Evolutionary conservation across 1,140 invertebrate species (phyloP).

Genomic region (Homarus americanus): DNA sequence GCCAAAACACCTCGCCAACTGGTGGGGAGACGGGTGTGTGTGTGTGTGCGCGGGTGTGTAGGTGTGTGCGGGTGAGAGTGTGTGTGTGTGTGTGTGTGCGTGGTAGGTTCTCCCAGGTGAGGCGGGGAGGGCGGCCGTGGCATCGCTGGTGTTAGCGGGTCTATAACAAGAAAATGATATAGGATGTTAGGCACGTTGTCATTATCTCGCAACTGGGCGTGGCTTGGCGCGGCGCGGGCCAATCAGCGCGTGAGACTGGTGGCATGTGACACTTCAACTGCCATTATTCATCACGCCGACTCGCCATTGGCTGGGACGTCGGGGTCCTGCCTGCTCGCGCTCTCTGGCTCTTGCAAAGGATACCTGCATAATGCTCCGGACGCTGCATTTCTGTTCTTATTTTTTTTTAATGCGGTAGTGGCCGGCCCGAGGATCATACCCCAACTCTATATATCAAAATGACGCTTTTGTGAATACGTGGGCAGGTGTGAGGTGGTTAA

Average conservation of each 20-base stretch:
- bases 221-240: slow-evolving; percentile 42
- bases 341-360: slow-evolving; percentile 25
- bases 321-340: slow-evolving; percentile 16
- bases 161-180: slow-evolving; percentile 62
- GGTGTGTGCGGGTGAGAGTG: background rate
- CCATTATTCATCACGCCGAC: slow-evolving; percentile 54
- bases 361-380: slow-evolving; percentile 33
- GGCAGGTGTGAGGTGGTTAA: too few relatives aligned
- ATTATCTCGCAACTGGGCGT: slow-evolving; percentile 43
- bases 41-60: too few relatives aligned
- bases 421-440: too few relatives aligned
- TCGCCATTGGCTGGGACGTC: slow-evolving; percentile 38
- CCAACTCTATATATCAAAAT: too few relatives aligned
- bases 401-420: too few relatives aligned
- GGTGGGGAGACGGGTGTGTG: too few relatives aligned
- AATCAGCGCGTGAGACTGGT: slow-evolving; percentile 38
- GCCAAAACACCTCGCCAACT: too few relatives aligned
- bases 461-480: too few relatives aligned
- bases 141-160: background rate
- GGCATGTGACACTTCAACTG: slow-evolving; percentile 60
- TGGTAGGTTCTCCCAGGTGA: background rate
- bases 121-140: background rate
- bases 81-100: too few relatives aligned
- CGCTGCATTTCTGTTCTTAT: background rate
- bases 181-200: slow-evolving; percentile 49